A percentile compares a stretch with the other conserved stretches of the same genome.
These are phyloP conservation scores for Sisyra nigra DNA, from an alignment of 2,888 invertebrate species.

Conservation along the genomic window DNA sequence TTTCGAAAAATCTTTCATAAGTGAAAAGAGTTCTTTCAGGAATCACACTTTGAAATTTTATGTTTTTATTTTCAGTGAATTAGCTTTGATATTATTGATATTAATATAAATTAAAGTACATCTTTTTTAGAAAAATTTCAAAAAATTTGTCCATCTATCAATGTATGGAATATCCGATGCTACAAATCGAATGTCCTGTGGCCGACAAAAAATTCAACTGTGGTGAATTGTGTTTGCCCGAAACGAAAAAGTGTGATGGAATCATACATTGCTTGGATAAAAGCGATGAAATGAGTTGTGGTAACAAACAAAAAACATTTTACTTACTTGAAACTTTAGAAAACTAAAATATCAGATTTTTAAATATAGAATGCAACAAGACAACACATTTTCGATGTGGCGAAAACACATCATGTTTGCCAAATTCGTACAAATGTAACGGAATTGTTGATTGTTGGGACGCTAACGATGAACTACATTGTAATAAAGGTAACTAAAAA, in stretches of 20 bases:
- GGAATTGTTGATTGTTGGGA: conserved; percentile 65
- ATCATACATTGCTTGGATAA: conserved; percentile 56
- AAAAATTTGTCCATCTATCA: conserved; percentile 26
- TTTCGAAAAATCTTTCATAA: too few species aligned
- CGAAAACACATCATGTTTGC: conserved; percentile 53
- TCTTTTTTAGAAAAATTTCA: too few species aligned
- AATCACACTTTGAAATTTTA: too few species aligned
- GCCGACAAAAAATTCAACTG: conserved; percentile 48
- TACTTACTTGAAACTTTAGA: conserved; percentile 8
- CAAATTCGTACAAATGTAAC: conserved; percentile 51
- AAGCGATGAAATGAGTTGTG: conserved; percentile 57
- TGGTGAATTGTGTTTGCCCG: conserved; percentile 50
- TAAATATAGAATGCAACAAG: conserved; percentile 44
- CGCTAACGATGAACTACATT: conserved; percentile 55
- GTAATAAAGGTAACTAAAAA: conserved; percentile 39
- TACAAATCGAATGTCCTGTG: conserved; percentile 28
- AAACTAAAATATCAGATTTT: too few species aligned
- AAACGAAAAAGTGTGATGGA: conserved; percentile 50
- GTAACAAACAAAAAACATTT: conserved; percentile 24
- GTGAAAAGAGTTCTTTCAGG: too few species aligned
- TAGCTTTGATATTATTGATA: too few species aligned
- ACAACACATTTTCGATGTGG: conserved; percentile 56
- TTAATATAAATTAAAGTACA: too few species aligned
- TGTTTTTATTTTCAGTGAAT: too few species aligned
- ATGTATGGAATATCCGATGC: conserved; percentile 35